Evolutionary conservation across 2,888 invertebrate species (phyloP).

Genomic region (Endomychus coccineus): DNA sequence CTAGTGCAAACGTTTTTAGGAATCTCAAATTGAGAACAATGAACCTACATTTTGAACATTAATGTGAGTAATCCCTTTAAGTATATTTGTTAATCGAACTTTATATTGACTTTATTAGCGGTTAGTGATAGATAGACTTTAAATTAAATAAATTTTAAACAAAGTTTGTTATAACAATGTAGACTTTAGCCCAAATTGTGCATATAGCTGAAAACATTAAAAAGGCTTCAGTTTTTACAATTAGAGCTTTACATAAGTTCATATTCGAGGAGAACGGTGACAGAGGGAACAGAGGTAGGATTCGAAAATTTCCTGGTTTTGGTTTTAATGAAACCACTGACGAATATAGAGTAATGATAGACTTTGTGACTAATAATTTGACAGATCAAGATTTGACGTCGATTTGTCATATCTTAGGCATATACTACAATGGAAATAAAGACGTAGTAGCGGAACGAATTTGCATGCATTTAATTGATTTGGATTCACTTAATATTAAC

Average conservation of each 20-base stretch:
- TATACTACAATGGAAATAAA: neutral
- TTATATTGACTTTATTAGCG: too few relatives aligned
- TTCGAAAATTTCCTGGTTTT: slow-evolving; percentile 10
- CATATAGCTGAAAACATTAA: neutral
- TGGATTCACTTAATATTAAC: neutral
- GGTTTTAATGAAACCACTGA: slow-evolving; percentile 7
- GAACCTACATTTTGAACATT: too few relatives aligned
- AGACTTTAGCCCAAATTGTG: slow-evolving; percentile 1
- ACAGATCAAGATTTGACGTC: slow-evolving; percentile 5
- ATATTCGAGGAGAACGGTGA: slow-evolving; percentile 5
- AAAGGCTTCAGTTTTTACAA: neutral
- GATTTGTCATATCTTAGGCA: slow-evolving; percentile 5
- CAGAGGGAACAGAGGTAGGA: neutral
- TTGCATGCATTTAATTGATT: slow-evolving; percentile 5
- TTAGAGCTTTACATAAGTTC: slow-evolving; percentile 5
- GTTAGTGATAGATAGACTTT: too few relatives aligned
- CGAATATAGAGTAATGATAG: slow-evolving; percentile 10
- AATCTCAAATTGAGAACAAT: too few relatives aligned
- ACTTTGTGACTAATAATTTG: slow-evolving; percentile 3
- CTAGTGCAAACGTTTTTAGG: too few relatives aligned
- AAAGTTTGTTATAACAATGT: neutral
- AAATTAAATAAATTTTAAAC: too few relatives aligned
- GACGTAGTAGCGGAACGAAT: slow-evolving; percentile 4
- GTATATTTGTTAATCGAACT: too few relatives aligned
- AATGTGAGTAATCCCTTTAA: too few relatives aligned